phyloP scores from a whole-genome alignment of 2,797 vertebrate genomes.

The Babyrousa celebensis region DNA sequence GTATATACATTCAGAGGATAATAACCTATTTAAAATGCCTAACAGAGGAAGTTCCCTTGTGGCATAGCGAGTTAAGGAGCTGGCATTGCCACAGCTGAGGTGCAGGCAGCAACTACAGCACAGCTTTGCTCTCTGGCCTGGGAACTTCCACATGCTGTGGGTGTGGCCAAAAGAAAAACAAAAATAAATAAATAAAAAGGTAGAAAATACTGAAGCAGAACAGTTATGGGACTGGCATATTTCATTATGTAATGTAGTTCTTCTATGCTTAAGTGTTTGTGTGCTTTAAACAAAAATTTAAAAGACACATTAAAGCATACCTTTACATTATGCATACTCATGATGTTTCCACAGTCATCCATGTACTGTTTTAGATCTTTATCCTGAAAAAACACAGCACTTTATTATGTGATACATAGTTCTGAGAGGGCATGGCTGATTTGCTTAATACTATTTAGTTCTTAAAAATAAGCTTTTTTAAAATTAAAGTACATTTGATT shows the following conservation, averaged over 20 bases:
- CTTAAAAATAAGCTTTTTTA: background rate
- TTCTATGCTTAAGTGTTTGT: background rate
- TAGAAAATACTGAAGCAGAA: conserved; percentile 36
- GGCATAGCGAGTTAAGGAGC: too few relatives aligned
- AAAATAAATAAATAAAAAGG: too few relatives aligned
- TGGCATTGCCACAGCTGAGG: too few relatives aligned
- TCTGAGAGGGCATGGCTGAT: background rate
- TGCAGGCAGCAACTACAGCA: too few relatives aligned
- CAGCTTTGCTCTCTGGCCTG: too few relatives aligned
- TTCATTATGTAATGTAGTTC: background rate
- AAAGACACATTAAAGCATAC: conserved; percentile 88
- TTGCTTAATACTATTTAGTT: conserved; percentile 20
- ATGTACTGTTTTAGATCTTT: conserved; percentile 99
- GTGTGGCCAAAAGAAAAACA: too few relatives aligned
- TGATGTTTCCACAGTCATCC: conserved; percentile 99
- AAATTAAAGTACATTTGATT: background rate
- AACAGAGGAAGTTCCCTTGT: background rate
- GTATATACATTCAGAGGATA: background rate
- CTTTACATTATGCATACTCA: conserved; percentile 99
- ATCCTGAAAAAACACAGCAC: conserved; percentile 93
- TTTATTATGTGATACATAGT: background rate
- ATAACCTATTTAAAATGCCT: conserved; percentile 23
- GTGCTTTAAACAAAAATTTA: conserved; percentile 20
- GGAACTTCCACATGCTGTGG: too few relatives aligned
- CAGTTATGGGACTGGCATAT: background rate